Conservation (phyloP, 2,113 vertebrate genomes). For the Tympanuchus pallidicinctus region DNA sequence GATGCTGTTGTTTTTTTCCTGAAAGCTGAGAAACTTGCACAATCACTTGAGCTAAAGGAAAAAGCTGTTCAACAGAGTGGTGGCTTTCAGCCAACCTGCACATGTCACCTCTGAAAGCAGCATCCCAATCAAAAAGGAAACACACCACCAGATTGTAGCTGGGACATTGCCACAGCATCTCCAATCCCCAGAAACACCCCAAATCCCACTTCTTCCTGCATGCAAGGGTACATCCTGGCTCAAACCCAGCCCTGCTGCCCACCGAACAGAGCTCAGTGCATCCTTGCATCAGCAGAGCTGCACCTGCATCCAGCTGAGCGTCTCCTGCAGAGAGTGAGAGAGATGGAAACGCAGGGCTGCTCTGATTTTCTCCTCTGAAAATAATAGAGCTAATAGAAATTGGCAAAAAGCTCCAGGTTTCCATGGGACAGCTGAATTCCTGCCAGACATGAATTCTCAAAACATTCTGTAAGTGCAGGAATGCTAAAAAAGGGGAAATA, state of each 20-base stretch:
- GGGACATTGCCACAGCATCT: fast-evolving
- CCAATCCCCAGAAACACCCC: neutral
- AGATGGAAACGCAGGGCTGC: neutral
- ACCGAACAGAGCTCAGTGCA: neutral
- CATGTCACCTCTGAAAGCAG: neutral
- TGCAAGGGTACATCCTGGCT: neutral
- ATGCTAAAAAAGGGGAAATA: constrained; percentile 21
- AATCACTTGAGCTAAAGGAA: neutral
- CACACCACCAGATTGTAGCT: fast-evolving
- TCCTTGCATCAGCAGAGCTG: neutral
- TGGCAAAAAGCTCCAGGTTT: constrained; percentile 19
- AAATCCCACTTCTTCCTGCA: fast-evolving
- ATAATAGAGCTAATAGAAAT: neutral
- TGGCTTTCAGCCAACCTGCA: neutral
- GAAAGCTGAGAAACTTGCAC: neutral
- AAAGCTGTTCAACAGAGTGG: neutral
- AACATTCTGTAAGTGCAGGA: neutral
- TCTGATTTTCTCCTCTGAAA: neutral
- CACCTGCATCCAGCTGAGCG: constrained; percentile 4
- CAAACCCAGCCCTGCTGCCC: neutral
- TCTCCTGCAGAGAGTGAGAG: neutral
- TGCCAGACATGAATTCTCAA: neutral
- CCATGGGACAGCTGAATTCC: neutral
- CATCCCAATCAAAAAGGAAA: neutral
- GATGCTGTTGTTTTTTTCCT: neutral